Evolutionary conservation across 2,888 invertebrate genomes (phyloP).

Genomic region (Mesorhabditis spiculigera): DNA sequence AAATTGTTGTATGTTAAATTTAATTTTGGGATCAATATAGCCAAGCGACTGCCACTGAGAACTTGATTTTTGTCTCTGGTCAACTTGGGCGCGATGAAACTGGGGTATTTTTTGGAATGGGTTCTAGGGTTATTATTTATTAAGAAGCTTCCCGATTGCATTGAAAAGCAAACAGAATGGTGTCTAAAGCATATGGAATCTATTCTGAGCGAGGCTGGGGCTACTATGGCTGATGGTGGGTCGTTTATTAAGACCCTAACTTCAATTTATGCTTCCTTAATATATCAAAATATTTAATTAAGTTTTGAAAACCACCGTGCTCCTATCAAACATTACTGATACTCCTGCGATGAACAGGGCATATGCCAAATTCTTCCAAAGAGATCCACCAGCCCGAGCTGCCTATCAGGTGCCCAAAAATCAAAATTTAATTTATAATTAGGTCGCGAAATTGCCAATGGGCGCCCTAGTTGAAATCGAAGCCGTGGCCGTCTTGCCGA

Average conservation of each 20-base stretch:
- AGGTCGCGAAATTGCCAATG: background rate
- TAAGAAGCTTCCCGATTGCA: background rate
- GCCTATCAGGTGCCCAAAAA: background rate
- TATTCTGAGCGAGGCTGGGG: slow-evolving; percentile 1
- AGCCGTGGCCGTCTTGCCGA: background rate
- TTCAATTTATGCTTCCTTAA: too few species aligned
- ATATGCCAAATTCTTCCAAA: background rate
- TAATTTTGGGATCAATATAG: background rate
- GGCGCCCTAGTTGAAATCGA: background rate
- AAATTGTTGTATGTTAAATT: background rate
- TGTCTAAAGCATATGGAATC: background rate
- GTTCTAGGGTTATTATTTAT: background rate
- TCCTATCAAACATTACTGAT: background rate
- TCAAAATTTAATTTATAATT: background rate
- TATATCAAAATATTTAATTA: background rate
- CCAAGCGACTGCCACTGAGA: background rate
- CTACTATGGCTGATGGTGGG: background rate
- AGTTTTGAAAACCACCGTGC: background rate
- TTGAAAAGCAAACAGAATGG: background rate
- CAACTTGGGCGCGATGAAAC: background rate
- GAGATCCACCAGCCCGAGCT: background rate
- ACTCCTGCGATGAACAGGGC: background rate
- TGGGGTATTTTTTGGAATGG: background rate
- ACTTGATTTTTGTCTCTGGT: background rate
- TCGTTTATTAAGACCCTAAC: too few species aligned